A percentile compares a stretch with the other conserved stretches of the same genome.
Conservation (phyloP, 2,797 vertebrate genomes). For the Menidia menidia region DNA sequence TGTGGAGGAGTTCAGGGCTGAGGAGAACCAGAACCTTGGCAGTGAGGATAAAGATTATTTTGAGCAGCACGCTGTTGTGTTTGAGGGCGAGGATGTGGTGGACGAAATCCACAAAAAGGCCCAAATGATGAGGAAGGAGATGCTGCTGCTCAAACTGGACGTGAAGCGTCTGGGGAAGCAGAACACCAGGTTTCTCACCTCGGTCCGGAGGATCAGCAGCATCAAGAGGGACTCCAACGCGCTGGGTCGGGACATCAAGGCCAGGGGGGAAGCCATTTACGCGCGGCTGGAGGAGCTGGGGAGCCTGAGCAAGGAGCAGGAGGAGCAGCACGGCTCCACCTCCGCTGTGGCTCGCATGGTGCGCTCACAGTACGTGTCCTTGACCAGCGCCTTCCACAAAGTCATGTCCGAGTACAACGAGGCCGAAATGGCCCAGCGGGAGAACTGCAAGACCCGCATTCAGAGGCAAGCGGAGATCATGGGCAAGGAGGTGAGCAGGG, state of each 20-base stretch:
- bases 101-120: slow-evolving; percentile 87
- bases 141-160: slow-evolving; percentile 84
- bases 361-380: slow-evolving; percentile 84
- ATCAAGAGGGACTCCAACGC: slow-evolving; percentile 95
- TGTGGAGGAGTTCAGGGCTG: slow-evolving; percentile 12
- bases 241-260: slow-evolving; percentile 93
- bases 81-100: slow-evolving; percentile 89
- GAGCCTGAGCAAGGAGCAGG: slow-evolving; percentile 79
- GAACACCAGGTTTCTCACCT: slow-evolving; percentile 94
- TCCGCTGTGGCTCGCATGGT: slow-evolving; percentile 87
- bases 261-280: slow-evolving; percentile 87
- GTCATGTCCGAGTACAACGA: slow-evolving; percentile 92
- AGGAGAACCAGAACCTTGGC: slow-evolving; percentile 1
- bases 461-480: slow-evolving; percentile 97
- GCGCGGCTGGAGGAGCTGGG: slow-evolving; percentile 86
- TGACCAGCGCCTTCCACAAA: slow-evolving; percentile 86
- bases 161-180: slow-evolving; percentile 92
- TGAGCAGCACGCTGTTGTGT: slow-evolving; percentile 79
- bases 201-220: slow-evolving; percentile 95
- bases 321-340: slow-evolving; percentile 80
- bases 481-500: slow-evolving; percentile 91
- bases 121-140: slow-evolving; percentile 87
- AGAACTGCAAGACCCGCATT: slow-evolving; percentile 96
- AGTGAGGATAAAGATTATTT: slow-evolving; percentile 48
- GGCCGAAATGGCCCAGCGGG: slow-evolving; percentile 90